Conservation (phyloP, 2,113 vertebrate species). For the Prolemur simus region DNA sequence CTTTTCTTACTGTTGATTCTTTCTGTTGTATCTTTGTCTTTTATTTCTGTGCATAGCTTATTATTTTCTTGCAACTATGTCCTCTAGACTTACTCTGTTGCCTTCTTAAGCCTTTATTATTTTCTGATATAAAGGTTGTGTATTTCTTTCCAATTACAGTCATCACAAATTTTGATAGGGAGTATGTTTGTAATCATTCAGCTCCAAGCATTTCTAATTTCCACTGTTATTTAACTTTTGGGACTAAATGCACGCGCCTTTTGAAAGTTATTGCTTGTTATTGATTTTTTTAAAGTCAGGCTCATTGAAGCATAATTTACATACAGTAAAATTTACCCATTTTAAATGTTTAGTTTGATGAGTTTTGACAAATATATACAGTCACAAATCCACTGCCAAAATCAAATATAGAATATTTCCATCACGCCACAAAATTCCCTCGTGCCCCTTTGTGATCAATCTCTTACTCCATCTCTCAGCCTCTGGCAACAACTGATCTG, state of each 20-base stretch:
- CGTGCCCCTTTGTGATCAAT: slow-evolving; percentile 1
- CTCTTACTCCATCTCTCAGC: neutral
- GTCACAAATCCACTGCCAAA: neutral
- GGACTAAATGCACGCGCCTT: neutral
- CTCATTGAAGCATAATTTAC: slow-evolving; percentile 50
- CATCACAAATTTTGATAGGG: neutral
- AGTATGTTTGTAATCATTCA: neutral
- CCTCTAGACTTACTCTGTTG: neutral
- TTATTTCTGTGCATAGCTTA: neutral
- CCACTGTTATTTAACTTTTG: slow-evolving; percentile 1
- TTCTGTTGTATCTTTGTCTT: neutral
- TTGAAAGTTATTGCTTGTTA: slow-evolving; percentile 33
- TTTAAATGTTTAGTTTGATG: slow-evolving; percentile 3
- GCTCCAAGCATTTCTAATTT: neutral
- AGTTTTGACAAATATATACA: slow-evolving; percentile 51
- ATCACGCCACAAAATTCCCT: neutral
- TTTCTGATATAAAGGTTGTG: neutral
- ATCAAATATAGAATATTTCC: slow-evolving; percentile 49
- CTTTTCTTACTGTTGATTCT: neutral
- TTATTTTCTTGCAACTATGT: neutral
- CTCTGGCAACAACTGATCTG: neutral
- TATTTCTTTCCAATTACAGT: neutral
- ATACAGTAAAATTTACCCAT: slow-evolving; percentile 37
- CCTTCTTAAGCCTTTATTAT: neutral
- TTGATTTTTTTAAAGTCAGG: slow-evolving; percentile 26